These are phyloP conservation scores for Hylaea fasciaria DNA, from an alignment of 2,888 invertebrate genomes.

Conservation along the genomic window DNA sequence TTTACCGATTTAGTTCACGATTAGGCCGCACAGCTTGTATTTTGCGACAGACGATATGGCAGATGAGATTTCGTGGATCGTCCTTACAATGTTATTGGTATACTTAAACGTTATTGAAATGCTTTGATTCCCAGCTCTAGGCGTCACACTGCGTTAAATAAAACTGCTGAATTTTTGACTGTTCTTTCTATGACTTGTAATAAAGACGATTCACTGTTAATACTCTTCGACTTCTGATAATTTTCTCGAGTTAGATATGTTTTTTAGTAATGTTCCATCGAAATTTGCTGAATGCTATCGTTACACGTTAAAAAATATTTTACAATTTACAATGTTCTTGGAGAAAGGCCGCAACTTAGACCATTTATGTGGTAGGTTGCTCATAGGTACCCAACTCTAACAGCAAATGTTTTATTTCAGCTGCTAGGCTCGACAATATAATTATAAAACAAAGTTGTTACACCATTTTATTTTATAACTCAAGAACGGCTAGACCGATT, in stretches of 20 bases:
- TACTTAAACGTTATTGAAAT: slow-evolving; percentile 65
- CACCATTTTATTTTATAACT: too few relatives aligned
- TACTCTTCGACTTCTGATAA: slow-evolving; percentile 18
- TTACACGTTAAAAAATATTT: neutral
- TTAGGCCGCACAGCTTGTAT: slow-evolving; percentile 43
- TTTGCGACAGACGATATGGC: slow-evolving; percentile 33
- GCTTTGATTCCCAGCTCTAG: slow-evolving; percentile 53
- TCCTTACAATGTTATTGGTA: slow-evolving; percentile 65
- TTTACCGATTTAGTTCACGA: neutral
- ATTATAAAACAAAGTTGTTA: too few relatives aligned
- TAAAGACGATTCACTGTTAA: slow-evolving; percentile 29
- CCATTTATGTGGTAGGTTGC: too few relatives aligned
- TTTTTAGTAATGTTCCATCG: neutral
- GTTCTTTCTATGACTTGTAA: slow-evolving; percentile 21
- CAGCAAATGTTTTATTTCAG: too few relatives aligned
- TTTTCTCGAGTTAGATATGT: slow-evolving; percentile 1
- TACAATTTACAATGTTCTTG: too few relatives aligned
- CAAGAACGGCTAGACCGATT: too few relatives aligned
- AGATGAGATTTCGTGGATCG: slow-evolving; percentile 70
- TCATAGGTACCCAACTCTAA: too few relatives aligned
- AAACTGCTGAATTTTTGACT: slow-evolving; percentile 28
- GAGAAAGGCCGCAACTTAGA: too few relatives aligned
- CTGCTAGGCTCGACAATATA: too few relatives aligned
- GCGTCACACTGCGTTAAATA: slow-evolving; percentile 26
- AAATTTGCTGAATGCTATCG: neutral